These are phyloP conservation scores for Puma concolor DNA, from an alignment of 2,113 vertebrate genomes.

Conservation along the genomic window DNA sequence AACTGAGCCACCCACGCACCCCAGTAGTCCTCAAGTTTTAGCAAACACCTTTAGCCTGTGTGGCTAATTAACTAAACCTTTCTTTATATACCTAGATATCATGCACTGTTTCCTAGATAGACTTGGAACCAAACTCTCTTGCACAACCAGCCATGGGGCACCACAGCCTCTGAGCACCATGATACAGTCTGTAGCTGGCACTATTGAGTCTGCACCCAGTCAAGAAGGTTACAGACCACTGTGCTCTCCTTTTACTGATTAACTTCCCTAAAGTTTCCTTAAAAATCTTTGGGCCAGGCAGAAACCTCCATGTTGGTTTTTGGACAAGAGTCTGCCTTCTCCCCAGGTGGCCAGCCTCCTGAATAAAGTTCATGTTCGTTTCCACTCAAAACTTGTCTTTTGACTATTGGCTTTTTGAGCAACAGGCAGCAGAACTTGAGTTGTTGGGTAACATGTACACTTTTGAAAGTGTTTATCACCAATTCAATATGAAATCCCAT, in stretches of 20 bases:
- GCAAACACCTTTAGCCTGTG: background rate
- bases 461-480: background rate
- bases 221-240: background rate
- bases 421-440: background rate
- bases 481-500: background rate
- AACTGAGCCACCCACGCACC: too few species aligned
- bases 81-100: background rate
- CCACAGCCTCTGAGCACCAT: background rate
- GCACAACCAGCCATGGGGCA: background rate
- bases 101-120: background rate
- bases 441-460: background rate
- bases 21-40: background rate
- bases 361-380: background rate
- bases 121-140: background rate
- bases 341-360: background rate
- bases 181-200: background rate
- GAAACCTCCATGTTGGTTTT: background rate
- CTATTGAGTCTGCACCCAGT: background rate
- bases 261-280: background rate
- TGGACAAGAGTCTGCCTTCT: background rate
- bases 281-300: background rate
- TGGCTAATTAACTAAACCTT: background rate
- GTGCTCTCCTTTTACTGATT: background rate
- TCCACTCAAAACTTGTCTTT: background rate
- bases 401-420: background rate